These are phyloP conservation scores for Heliangelus exortis DNA, from an alignment of 2,797 vertebrate species.

Conservation along the genomic window DNA sequence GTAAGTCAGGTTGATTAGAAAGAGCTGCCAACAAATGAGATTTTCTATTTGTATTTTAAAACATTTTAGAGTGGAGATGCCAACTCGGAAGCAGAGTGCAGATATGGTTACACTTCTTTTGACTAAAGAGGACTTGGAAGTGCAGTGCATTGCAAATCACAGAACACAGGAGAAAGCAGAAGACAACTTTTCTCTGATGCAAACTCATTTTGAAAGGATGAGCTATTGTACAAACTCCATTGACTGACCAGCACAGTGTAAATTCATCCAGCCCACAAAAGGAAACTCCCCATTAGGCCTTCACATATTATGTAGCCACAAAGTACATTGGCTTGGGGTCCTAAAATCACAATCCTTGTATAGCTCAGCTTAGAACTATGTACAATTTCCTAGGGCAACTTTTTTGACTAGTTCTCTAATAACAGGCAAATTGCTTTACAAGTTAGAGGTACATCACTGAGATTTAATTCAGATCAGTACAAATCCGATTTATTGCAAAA, in stretches of 20 bases:
- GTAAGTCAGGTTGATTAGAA: not conserved
- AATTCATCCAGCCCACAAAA: not conserved
- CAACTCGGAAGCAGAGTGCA: not conserved
- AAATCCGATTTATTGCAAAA: not conserved
- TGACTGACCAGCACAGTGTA: rapidly evolving
- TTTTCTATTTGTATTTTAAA: not conserved
- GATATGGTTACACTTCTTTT: not conserved
- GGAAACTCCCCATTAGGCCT: not conserved
- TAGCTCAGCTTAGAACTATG: not conserved
- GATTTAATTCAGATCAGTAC: not conserved
- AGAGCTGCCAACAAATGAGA: not conserved
- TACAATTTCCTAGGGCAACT: not conserved
- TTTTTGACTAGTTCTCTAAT: not conserved
- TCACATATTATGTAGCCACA: not conserved
- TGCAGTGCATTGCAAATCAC: not conserved
- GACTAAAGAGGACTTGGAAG: not conserved
- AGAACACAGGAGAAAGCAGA: not conserved
- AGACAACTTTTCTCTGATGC: not conserved
- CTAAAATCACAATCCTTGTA: not conserved
- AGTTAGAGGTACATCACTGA: not conserved
- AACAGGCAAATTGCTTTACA: not conserved
- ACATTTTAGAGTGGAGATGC: not conserved
- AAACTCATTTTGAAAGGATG: not conserved
- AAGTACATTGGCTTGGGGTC: not conserved
- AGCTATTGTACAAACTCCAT: not conserved